Evolutionary conservation across 2,113 vertebrate species (phyloP), one percentile per base, ranked within the genome.

Genomic region (Hoplias malabaricus): DNA sequence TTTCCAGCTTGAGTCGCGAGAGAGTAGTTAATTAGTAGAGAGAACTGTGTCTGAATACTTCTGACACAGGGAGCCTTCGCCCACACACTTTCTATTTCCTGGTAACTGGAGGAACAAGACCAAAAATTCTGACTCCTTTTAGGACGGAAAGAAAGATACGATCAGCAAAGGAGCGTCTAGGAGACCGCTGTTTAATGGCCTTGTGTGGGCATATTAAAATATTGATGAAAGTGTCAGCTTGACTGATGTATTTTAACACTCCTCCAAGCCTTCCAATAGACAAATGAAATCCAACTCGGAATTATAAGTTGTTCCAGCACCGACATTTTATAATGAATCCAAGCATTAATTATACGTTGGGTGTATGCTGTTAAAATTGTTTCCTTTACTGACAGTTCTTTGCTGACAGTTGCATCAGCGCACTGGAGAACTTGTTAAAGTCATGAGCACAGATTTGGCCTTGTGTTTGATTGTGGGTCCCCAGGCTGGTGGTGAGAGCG

Each of bases 11-110:
- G 61, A 48, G 54, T 48, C 77, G 14, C 54, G 34, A 63, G 77
- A 56, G 80, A 74, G 13, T 69, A 50, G 66, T 71, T 83, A 75
- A 78, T 77, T 77, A 83, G 70, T 43, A 27, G 57, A 11, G 34
- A 53, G 38, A 53, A 54, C 25, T 43, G 66, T 54, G n/a, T 68
- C 74, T 66, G 19, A 66, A 56, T 69, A 54, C 48, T 42, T 65
- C 5, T 31, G 50, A 48, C 61, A 38, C 53, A 63, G 10, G 9
- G 31, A 33, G 34, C 79, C 36, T 14, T 76, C 48, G 21, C 53
- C 42, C 66, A 75, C 21, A 59, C 53, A 54, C 34, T 36, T 71
- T 36, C 67, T 9, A 10, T 21, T 23, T 10, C 33, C 42, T 62
- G 38, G 29, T 27, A 36, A n/a, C n/a, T 8, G 25, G 12, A 34